phyloP scores from a whole-genome alignment of 2,888 invertebrate genomes.

The Trypoxylon attenuatum region DNA sequence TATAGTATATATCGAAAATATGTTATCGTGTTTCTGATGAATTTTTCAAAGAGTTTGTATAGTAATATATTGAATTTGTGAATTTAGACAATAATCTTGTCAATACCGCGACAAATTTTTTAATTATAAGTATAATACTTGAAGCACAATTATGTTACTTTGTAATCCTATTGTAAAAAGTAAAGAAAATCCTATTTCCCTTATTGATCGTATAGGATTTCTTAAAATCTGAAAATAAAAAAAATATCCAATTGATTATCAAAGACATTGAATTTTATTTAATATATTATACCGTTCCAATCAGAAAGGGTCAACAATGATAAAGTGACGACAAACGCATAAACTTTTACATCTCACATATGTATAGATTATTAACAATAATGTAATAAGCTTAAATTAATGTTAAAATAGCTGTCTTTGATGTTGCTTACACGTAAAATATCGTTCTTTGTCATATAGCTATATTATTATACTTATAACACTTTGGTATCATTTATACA shows the following conservation, averaged over 20 bases:
- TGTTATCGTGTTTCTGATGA: too few species aligned
- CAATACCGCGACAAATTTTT: too few species aligned
- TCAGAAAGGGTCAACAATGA: conserved; percentile 55
- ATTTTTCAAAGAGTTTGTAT: too few species aligned
- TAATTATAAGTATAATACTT: too few species aligned
- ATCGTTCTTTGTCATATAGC: conserved; percentile 57
- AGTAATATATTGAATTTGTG: too few species aligned
- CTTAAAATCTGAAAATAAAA: neutral
- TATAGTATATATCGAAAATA: too few species aligned
- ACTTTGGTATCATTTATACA: conserved; percentile 48
- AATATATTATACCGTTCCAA: conserved; percentile 63
- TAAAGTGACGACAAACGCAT: conserved; percentile 54
- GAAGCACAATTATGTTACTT: too few species aligned
- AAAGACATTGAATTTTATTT: conserved; percentile 68
- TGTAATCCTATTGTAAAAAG: too few species aligned
- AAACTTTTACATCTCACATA: conserved; percentile 57
- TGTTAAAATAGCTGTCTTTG: conserved; percentile 64
- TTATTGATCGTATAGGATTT: too few species aligned
- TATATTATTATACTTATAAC: conserved; percentile 9
- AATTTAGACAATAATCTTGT: too few species aligned
- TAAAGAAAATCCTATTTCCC: too few species aligned
- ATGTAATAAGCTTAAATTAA: conserved; percentile 61
- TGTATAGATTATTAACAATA: conserved; percentile 62
- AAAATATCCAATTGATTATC: conserved; percentile 49
- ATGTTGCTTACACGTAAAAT: conserved; percentile 55